Evolutionary conservation across 2,797 vertebrate species (phyloP).

Genomic region (Sebastes hubbsi): DNA sequence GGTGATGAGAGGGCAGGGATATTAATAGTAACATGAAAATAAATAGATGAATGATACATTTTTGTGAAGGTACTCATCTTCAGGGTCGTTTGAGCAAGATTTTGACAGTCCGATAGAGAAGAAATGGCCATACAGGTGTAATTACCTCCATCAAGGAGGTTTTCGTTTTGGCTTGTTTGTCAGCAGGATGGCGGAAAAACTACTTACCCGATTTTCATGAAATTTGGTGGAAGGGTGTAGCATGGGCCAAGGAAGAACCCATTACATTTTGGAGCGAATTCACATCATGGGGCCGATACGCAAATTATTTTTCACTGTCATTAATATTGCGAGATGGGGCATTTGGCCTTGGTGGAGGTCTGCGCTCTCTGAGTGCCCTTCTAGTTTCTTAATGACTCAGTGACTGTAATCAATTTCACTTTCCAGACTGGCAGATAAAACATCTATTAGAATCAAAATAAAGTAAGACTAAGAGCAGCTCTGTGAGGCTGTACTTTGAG

Average conservation of each 20-base stretch:
- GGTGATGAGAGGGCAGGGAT: background rate
- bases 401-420: background rate
- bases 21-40: background rate
- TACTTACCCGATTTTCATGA: background rate
- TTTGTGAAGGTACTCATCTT: background rate
- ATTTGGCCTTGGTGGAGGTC: background rate
- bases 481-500: background rate
- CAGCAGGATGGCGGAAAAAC: background rate
- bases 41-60: background rate
- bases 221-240: background rate
- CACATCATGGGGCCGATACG: too few species aligned
- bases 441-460: background rate
- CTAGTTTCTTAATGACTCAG: background rate
- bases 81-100: background rate
- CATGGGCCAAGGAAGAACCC: background rate
- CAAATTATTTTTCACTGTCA: background rate
- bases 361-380: background rate
- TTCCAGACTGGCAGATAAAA: background rate
- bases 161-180: background rate
- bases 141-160: background rate
- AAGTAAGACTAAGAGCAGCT: background rate
- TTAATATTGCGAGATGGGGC: background rate
- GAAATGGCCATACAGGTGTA: background rate
- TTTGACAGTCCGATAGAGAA: background rate
- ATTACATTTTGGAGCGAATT: background rate